A percentile compares a stretch with the other conserved stretches of the same genome.
These are phyloP conservation scores for Pampusana beccarii DNA, from an alignment of 2,113 vertebrate species.

Conservation along the genomic window DNA sequence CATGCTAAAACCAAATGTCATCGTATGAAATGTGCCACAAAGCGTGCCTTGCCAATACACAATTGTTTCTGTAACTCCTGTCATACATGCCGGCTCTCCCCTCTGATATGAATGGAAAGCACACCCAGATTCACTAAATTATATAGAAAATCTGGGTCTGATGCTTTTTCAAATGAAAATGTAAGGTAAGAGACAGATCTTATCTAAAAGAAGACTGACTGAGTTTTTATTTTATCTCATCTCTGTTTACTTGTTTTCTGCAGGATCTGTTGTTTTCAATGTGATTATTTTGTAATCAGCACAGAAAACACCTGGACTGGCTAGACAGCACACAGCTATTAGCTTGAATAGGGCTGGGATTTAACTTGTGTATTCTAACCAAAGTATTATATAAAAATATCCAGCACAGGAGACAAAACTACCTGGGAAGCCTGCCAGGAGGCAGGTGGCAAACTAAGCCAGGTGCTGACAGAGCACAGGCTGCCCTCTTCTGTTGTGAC, in stretches of 20 bases:
- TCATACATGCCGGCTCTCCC: fast-evolving
- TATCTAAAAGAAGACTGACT: neutral
- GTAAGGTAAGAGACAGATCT: neutral
- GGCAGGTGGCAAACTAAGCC: neutral
- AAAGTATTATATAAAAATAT: neutral
- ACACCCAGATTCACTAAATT: fast-evolving
- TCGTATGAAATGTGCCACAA: fast-evolving
- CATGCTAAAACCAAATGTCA: fast-evolving
- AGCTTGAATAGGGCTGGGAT: neutral
- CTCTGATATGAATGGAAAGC: fast-evolving
- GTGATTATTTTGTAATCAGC: neutral
- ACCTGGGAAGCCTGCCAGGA: neutral
- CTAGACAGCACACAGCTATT: neutral
- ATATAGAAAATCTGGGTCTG: fast-evolving
- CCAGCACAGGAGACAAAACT: neutral
- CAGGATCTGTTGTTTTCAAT: neutral
- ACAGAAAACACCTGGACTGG: neutral
- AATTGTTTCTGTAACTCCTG: neutral
- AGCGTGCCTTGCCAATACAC: fast-evolving
- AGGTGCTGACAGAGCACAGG: neutral
- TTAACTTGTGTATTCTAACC: neutral
- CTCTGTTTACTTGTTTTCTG: neutral
- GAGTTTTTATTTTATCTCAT: neutral
- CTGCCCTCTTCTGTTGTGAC: no score
- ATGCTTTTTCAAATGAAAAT: neutral